These are phyloP conservation scores for Ariolimax columbianus DNA, from an alignment of 2,888 invertebrate species.

Conservation along the genomic window DNA sequence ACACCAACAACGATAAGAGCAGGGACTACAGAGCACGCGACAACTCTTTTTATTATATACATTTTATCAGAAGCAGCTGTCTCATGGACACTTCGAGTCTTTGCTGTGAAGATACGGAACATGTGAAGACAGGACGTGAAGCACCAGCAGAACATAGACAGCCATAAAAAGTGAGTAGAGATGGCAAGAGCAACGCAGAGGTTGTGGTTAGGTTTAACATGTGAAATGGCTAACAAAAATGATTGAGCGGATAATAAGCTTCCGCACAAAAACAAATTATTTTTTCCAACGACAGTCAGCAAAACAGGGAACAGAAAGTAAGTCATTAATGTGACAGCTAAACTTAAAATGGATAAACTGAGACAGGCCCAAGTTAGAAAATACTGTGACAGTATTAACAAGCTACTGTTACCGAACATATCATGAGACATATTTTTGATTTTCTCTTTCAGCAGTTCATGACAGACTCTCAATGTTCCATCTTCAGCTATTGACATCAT, in stretches of 20 bases:
- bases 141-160: slow-evolving; percentile 46
- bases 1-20: background rate
- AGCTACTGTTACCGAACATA: too few species aligned
- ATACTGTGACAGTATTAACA: background rate
- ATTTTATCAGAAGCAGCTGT: background rate
- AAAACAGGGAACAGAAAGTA: slow-evolving; percentile 33
- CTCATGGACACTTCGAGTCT: background rate
- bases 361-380: slow-evolving; percentile 26
- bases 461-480: slow-evolving; percentile 23
- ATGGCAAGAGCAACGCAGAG: slow-evolving; percentile 29
- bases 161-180: slow-evolving; percentile 39
- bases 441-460: background rate
- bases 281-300: slow-evolving; percentile 27
- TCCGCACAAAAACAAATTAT: slow-evolving; percentile 36
- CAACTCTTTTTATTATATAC: background rate
- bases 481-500: slow-evolving; percentile 2
- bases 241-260: slow-evolving; percentile 31
- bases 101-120: slow-evolving; percentile 34
- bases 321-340: slow-evolving; percentile 36
- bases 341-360: slow-evolving; percentile 20
- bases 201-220: background rate
- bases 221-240: background rate
- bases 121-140: slow-evolving; percentile 43
- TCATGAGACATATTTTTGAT: background rate
- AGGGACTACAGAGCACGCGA: slow-evolving; percentile 7